Conservation (phyloP, 2,113 vertebrate species). For the Benitochromis conjunctus region DNA sequence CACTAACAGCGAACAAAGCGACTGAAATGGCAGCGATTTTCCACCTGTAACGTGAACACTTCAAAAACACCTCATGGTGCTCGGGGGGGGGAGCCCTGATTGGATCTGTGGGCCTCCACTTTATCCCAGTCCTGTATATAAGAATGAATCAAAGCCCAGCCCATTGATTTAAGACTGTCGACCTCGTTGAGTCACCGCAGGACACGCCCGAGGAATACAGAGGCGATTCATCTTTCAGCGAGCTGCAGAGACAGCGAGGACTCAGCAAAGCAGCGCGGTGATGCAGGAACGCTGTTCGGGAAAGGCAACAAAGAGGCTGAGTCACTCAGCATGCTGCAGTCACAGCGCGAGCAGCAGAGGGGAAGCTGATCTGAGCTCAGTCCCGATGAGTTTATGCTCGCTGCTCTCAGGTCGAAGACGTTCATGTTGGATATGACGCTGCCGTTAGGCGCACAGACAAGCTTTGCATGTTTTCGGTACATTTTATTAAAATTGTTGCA, state of each 20-base stretch:
- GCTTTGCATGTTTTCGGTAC: background rate
- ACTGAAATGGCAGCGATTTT: background rate
- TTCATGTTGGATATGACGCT: too few relatives aligned
- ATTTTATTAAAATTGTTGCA: background rate
- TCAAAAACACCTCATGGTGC: background rate
- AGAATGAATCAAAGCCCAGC: background rate
- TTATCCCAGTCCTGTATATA: background rate
- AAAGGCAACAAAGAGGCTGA: background rate
- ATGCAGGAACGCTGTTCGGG: background rate
- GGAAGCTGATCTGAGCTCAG: background rate
- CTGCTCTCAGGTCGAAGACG: background rate
- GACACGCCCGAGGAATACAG: background rate
- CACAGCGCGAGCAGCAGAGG: background rate
- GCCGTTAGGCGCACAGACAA: too few relatives aligned
- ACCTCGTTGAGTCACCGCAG: background rate
- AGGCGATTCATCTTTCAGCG: background rate
- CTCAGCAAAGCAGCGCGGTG: background rate
- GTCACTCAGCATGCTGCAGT: background rate
- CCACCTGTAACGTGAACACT: background rate
- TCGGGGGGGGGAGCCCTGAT: background rate
- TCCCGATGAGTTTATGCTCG: background rate
- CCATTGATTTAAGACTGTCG: background rate
- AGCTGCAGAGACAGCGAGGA: background rate
- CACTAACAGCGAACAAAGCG: background rate
- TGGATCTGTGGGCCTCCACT: background rate